Conservation (phyloP, 1,140 invertebrate genomes). For the Ceratosolen fusciceps region DNA sequence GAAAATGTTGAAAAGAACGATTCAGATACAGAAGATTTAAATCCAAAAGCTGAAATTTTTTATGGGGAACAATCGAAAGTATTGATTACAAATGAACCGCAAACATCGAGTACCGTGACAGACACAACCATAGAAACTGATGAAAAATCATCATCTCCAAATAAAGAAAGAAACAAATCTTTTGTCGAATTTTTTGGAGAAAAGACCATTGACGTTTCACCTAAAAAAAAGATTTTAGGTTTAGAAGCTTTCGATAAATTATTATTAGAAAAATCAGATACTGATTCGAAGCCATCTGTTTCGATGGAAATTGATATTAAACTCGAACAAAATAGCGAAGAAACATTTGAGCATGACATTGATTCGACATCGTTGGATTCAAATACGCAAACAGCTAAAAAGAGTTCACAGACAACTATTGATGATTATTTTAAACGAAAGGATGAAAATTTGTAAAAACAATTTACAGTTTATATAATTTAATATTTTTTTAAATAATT, state of each 20-base stretch:
- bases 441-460: constrained; percentile 38
- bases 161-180: constrained; percentile 40
- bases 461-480: constrained; percentile 39
- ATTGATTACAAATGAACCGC: constrained; percentile 9
- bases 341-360: constrained; percentile 11
- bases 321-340: constrained; percentile 32
- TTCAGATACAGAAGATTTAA: constrained; percentile 22
- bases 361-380: constrained; percentile 17
- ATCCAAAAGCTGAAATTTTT: constrained; percentile 24
- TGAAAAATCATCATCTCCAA: neutral
- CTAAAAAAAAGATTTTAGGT: constrained; percentile 36
- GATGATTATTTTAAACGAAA: constrained; percentile 56
- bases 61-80: constrained; percentile 27
- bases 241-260: constrained; percentile 45
- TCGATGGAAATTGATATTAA: constrained; percentile 25
- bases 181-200: constrained; percentile 44
- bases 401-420: constrained; percentile 57
- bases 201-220: constrained; percentile 3
- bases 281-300: constrained; percentile 31
- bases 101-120: neutral
- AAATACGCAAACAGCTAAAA: constrained; percentile 42
- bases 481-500: constrained; percentile 11
- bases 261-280: constrained; percentile 33
- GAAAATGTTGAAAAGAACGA: constrained; percentile 52
- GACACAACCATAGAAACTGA: neutral